phyloP scores from a whole-genome alignment of 2,888 invertebrate genomes.

The Leistus spinibarbis region DNA sequence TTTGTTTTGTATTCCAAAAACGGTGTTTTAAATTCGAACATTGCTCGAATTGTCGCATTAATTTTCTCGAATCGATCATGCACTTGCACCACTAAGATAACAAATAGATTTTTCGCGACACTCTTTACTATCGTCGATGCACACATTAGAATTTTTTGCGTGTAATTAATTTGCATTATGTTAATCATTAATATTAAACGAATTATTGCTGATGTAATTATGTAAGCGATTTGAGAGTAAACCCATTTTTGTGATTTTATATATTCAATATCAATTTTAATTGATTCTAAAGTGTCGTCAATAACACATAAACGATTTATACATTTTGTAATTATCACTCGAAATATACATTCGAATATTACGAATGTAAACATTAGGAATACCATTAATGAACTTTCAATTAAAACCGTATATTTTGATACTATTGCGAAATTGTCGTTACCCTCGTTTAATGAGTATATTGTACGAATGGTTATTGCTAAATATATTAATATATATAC shows the following conservation, averaged over 20 bases:
- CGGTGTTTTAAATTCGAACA: slow-evolving; percentile 28
- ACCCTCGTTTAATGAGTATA: slow-evolving; percentile 8
- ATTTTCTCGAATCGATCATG: slow-evolving; percentile 45
- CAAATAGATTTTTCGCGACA: slow-evolving; percentile 48
- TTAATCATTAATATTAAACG: slow-evolving; percentile 42
- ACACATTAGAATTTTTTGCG: slow-evolving; percentile 45
- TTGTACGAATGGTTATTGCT: slow-evolving; percentile 15
- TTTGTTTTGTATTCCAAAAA: slow-evolving; percentile 11
- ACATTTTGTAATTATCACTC: slow-evolving; percentile 23
- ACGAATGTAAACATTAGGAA: slow-evolving; percentile 23
- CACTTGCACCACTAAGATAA: slow-evolving; percentile 45
- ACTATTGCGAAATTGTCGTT: slow-evolving; percentile 4
- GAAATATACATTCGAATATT: slow-evolving; percentile 26
- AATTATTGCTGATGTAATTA: slow-evolving; percentile 41
- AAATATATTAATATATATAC: slow-evolving; percentile 14
- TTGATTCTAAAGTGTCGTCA: slow-evolving; percentile 42
- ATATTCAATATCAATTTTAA: slow-evolving; percentile 43
- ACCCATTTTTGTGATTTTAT: slow-evolving; percentile 41
- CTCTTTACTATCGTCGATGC: slow-evolving; percentile 46
- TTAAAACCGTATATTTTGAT: slow-evolving; percentile 26
- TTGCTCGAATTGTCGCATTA: slow-evolving; percentile 43
- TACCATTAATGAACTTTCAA: slow-evolving; percentile 26
- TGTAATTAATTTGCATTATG: slow-evolving; percentile 43
- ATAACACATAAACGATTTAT: slow-evolving; percentile 39
- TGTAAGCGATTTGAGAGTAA: slow-evolving; percentile 36